phyloP scores from a whole-genome alignment of 1,140 invertebrate genomes.

The Dreissena rostriformis region DNA sequence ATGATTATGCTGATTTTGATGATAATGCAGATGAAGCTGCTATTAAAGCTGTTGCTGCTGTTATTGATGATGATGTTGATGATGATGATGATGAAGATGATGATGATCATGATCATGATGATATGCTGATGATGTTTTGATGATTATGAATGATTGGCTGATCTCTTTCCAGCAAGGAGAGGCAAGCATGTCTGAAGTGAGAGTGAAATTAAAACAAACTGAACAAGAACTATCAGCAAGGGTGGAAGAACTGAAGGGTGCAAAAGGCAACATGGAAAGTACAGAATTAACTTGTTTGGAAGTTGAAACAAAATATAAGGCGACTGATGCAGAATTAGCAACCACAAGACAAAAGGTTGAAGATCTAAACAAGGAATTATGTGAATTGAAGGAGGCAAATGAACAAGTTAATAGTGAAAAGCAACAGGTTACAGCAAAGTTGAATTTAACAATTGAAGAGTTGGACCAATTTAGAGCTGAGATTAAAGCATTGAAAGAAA shows the following conservation, averaged over 20 bases:
- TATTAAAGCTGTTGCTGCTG: too few relatives aligned
- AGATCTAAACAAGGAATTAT: constrained; percentile 10
- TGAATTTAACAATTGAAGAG: constrained; percentile 8
- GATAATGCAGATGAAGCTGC: too few relatives aligned
- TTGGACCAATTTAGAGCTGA: constrained; percentile 6
- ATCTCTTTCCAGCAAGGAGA: too few relatives aligned
- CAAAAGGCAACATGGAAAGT: not conserved
- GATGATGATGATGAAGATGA: too few relatives aligned
- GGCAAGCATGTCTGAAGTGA: too few relatives aligned
- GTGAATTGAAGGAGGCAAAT: not conserved
- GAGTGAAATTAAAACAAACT: too few relatives aligned
- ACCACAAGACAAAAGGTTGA: constrained; percentile 33
- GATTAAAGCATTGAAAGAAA: not conserved
- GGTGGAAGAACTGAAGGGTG: constrained; percentile 10
- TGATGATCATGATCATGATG: too few relatives aligned
- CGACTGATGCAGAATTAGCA: constrained; percentile 12
- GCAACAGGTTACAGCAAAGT: not conserved
- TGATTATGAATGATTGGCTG: too few relatives aligned
- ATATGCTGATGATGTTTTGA: too few relatives aligned
- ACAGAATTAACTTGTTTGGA: constrained; percentile 10
- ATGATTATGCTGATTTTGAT: too few relatives aligned
- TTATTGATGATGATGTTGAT: too few relatives aligned
- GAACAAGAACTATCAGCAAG: constrained; percentile 18
- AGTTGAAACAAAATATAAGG: constrained; percentile 10
- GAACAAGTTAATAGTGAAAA: constrained; percentile 17